Evolutionary conservation across 2,797 vertebrate genomes (phyloP).

Genomic region (Eulemur mongoz): DNA sequence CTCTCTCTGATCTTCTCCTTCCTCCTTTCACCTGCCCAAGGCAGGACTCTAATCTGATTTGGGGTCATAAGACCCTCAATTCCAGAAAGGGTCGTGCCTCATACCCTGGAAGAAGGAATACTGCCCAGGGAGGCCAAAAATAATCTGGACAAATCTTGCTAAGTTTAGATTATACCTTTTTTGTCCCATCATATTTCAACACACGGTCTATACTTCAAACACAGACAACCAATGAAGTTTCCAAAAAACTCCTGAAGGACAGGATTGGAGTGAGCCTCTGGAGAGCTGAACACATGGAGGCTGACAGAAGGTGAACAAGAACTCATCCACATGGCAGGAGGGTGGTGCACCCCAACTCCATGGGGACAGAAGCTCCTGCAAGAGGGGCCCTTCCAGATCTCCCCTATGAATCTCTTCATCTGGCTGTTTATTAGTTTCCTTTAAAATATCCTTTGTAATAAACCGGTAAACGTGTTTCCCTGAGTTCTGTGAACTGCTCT

Average conservation of each 20-base stretch:
- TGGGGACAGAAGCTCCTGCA: not conserved
- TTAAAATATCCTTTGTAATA: not conserved
- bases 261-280: not conserved
- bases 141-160: not conserved
- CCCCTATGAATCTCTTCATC: not conserved
- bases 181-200: not conserved
- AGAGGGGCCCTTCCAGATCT: not conserved
- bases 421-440: not conserved
- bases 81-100: not conserved
- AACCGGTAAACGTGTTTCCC: not conserved
- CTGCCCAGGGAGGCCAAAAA: not conserved
- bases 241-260: not conserved
- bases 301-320: not conserved
- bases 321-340: not conserved
- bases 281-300: not conserved
- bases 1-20: not conserved
- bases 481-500: not conserved
- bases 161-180: not conserved
- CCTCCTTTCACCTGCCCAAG: not conserved
- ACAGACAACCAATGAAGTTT: not conserved
- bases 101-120: not conserved
- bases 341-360: not conserved
- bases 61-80: not conserved
- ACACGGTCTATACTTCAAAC: not conserved
- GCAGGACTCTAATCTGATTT: not conserved